Base-by-base conservation (phyloP, 2,113 vertebrate species). In the Indicator maculatus region DNA sequence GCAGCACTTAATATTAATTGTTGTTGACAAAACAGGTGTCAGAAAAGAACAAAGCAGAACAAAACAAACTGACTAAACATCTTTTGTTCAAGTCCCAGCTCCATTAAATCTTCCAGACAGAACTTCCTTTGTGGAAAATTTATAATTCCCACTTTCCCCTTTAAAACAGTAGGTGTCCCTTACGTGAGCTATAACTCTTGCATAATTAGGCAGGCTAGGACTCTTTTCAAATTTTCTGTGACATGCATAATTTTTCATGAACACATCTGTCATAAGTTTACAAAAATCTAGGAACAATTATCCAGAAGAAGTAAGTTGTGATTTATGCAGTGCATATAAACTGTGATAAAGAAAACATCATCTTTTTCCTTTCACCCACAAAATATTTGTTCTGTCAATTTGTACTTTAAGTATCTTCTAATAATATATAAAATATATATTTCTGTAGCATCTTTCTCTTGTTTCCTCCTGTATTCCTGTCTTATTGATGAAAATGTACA, bases 81-180 rank as follows among this genome's bases (percentile, higher is more conserved):
- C 82, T 95, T 97, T 97, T 97, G 65, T 96, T 96, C 16, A 93
- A 93, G 75, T 97, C 92, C 75, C 88, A 96, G 60, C 83, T 86
- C 72, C 78, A 96, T 96, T 98, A 97, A 98, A 97, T 98, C 97
- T 97, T 97, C 76, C 71, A 97, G 96, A 97, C 97, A 97, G 88
- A 90, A 82, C 27, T 96, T 97, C 89, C 93, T 97, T 94, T 95
- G 93, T 95, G 93, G 93, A 94, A 97, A 97, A 98, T 97, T 97
- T 96, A 97, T 96, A 97, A 97, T 97, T 97, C 96, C 97, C 96
- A 76, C 50, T 89, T 92, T 96, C 83, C 95, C 78, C 73, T 96
- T 97, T 98, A 98, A 97, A 98, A 91, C 97, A 97, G 95, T 97
- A 97, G 96, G 97, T 97, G 92, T 96, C 88, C 87, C 92, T 97